Base-by-base conservation (phyloP, 2,797 vertebrate species). In the Protonibea diacanthus region DNA sequence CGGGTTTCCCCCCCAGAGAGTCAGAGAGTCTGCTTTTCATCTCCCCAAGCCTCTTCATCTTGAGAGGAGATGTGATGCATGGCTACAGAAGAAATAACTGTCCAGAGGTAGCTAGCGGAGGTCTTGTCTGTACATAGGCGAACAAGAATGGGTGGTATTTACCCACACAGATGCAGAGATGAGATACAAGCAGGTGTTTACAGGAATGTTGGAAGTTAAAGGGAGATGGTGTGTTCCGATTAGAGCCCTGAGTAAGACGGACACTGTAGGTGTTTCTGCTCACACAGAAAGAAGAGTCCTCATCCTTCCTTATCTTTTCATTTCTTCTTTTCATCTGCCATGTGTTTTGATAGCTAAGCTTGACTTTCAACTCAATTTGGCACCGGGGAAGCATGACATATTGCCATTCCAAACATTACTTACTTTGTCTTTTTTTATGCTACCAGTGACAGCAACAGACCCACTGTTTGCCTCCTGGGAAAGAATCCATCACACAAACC, bases 131-230 rank as follows among this genome's bases (percentile, higher is more conserved):
- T 87, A 83, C 85, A 90, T 68, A 92, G 83, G 81, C 48, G 55
- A 88, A 89, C 82, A 92, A 87, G 89, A 93, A 92, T 84, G 89
- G 90, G 91, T 89, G 92, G 92, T 91, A 92, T 95, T 94, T 92
- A 91, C 88, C 75, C 84, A 80, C 87, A 87, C 88, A 87, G 94
- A 95, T 96, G 86, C 71, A 61, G 68, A 74, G 74, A 75, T 15
- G 86, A 94, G 94, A 96, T 95, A 94, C 91, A 93, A 92, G 93
- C 93, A 94, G 93, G 93, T 95, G 95, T 94, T 93, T 93, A 93
- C 92, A 81, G 82, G 85, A 91, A 84, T 82, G 86, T 95, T 94
- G 94, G 90, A 93, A 94, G 93, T 88, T 58, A 47, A 78, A 85
- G 84, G 76, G 84, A 94, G 94, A 95, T 95, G 92, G 90, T 85